Conservation (phyloP, 2,113 vertebrate genomes). For the Alexandromys fortis region DNA sequence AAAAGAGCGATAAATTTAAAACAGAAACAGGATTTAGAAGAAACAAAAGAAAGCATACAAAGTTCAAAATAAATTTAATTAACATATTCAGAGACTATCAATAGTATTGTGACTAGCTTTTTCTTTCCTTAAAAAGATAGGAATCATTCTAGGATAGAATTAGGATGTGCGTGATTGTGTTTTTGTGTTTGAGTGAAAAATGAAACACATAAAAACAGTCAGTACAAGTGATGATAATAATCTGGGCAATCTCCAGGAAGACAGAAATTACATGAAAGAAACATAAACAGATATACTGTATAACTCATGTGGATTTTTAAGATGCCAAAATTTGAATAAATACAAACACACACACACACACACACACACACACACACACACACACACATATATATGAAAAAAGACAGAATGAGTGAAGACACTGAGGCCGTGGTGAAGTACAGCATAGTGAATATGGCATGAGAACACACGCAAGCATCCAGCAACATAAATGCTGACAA, state of each 20-base stretch:
- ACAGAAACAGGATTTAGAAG: not conserved
- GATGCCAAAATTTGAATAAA: not conserved
- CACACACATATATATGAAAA: no score
- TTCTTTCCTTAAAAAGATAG: not conserved
- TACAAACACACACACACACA: not conserved
- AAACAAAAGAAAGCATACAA: not conserved
- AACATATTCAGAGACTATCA: not conserved
- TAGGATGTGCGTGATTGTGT: not conserved
- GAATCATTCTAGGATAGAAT: not conserved
- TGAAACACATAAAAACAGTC: not conserved
- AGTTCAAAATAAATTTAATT: not conserved
- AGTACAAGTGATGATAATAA: not conserved
- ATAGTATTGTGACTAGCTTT: not conserved
- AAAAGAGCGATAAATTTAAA: not conserved
- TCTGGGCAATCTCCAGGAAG: not conserved
- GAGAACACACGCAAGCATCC: not conserved
- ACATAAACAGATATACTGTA: not conserved
- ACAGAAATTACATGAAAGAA: not conserved
- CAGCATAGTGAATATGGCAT: not conserved
- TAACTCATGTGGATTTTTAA: not conserved
- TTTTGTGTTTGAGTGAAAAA: not conserved
- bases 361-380: no score
- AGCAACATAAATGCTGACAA: not conserved
- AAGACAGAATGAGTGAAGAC: not conserved
- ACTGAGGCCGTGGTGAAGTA: rapidly evolving